These are phyloP conservation scores for Cyanoramphus novaezelandiae DNA, from an alignment of 2,113 vertebrate species.

Conservation along the genomic window DNA sequence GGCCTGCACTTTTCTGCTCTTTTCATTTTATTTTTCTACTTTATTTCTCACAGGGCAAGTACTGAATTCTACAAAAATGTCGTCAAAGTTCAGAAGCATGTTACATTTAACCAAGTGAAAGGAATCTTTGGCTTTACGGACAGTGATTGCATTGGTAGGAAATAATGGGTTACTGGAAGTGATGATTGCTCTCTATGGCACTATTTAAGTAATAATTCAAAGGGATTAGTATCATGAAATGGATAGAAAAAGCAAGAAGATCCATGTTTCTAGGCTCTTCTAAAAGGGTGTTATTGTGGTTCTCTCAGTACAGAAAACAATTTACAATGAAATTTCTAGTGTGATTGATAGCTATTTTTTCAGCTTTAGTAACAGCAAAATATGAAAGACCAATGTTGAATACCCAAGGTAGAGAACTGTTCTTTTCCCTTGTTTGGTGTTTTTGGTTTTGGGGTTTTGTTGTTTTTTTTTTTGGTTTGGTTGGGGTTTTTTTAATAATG, in stretches of 20 bases:
- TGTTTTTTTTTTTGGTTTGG: no score
- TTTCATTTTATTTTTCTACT: background rate
- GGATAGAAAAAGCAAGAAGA: background rate
- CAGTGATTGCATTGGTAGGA: constrained; percentile 95
- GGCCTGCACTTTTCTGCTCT: background rate
- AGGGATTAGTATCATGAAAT: background rate
- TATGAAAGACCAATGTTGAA: background rate
- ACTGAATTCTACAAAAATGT: constrained; percentile 92
- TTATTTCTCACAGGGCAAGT: constrained; percentile 77
- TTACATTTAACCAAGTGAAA: constrained; percentile 98
- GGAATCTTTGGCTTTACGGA: constrained; percentile 98
- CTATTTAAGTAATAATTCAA: background rate
- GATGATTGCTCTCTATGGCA: background rate
- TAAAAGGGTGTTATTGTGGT: background rate
- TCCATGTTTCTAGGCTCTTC: background rate
- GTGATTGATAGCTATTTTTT: background rate
- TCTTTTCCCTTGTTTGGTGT: background rate
- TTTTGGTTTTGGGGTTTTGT: background rate
- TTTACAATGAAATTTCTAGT: background rate
- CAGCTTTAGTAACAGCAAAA: background rate
- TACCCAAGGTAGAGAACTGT: background rate
- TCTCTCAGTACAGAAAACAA: background rate
- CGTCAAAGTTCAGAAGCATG: constrained; percentile 93
- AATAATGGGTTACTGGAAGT: background rate
- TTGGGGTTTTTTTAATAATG: background rate